These are phyloP conservation scores for Amblyornis subalaris DNA, from an alignment of 2,113 vertebrate genomes.

Conservation along the genomic window DNA sequence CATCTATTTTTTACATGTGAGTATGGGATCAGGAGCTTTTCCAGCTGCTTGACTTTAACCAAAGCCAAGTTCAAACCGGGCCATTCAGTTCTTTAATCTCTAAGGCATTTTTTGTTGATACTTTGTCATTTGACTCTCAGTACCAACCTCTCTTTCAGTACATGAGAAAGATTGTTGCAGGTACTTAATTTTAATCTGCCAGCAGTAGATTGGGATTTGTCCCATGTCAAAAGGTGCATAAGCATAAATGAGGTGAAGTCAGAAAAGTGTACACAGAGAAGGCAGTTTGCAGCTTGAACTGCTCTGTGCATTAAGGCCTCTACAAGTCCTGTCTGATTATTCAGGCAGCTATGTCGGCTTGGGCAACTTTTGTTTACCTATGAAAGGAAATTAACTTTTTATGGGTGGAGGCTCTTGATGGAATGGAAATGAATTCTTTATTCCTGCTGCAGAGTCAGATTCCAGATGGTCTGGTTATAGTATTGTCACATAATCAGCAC, in stretches of 20 bases:
- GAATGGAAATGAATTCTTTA: neutral
- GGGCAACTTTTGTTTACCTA: neutral
- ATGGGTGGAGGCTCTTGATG: neutral
- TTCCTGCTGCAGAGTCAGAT: neutral
- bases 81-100: neutral
- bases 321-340: neutral
- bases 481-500: neutral
- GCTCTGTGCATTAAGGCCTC: neutral
- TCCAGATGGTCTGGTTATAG: neutral
- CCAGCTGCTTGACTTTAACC: slow-evolving; percentile 28
- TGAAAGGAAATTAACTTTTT: neutral
- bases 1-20: slow-evolving; percentile 13
- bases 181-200: neutral
- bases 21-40: neutral
- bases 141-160: neutral
- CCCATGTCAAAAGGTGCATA: neutral
- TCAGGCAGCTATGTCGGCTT: neutral
- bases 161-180: neutral
- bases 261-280: neutral
- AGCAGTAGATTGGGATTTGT: neutral
- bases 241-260: neutral
- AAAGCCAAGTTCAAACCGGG: slow-evolving; percentile 2
- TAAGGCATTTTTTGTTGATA: neutral
- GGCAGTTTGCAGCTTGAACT: neutral
- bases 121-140: neutral